These are phyloP conservation scores for Anniella stebbinsi DNA, from an alignment of 2,797 vertebrate genomes.

Conservation along the genomic window DNA sequence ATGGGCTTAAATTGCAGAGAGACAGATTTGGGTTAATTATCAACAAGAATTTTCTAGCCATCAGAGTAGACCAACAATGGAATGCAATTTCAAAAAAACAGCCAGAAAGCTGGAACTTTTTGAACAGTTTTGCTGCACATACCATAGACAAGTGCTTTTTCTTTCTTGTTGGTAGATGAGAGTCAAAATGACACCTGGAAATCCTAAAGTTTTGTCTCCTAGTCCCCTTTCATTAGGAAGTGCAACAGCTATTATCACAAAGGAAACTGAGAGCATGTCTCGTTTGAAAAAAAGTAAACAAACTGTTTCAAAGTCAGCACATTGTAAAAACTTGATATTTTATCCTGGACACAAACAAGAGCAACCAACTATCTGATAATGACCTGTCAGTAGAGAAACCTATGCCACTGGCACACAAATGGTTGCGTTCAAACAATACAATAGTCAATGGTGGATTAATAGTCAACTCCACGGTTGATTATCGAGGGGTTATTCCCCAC, in stretches of 20 bases:
- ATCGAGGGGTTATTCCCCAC: no score
- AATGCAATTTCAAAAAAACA: background rate
- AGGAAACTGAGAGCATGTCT: background rate
- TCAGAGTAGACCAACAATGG: background rate
- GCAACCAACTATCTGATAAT: no score
- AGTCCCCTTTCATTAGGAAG: constrained; percentile 25
- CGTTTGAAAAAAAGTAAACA: constrained; percentile 11
- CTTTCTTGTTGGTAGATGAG: background rate
- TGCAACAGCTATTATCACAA: constrained; percentile 1
- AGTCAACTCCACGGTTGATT: no score
- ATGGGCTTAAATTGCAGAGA: background rate
- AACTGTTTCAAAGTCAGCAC: background rate
- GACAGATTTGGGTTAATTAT: background rate
- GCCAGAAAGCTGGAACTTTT: background rate
- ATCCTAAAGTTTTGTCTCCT: background rate
- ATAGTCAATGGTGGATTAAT: no score
- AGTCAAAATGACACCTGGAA: background rate
- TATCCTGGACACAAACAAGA: background rate
- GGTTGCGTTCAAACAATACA: no score
- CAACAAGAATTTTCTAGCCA: background rate
- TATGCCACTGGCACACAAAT: background rate
- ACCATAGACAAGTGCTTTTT: background rate
- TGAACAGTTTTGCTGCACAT: background rate
- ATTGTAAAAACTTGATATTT: constrained; percentile 10
- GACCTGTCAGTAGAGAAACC: background rate